These are phyloP conservation scores for Sebastes umbrosus DNA, from an alignment of 2,797 vertebrate species.

Conservation along the genomic window DNA sequence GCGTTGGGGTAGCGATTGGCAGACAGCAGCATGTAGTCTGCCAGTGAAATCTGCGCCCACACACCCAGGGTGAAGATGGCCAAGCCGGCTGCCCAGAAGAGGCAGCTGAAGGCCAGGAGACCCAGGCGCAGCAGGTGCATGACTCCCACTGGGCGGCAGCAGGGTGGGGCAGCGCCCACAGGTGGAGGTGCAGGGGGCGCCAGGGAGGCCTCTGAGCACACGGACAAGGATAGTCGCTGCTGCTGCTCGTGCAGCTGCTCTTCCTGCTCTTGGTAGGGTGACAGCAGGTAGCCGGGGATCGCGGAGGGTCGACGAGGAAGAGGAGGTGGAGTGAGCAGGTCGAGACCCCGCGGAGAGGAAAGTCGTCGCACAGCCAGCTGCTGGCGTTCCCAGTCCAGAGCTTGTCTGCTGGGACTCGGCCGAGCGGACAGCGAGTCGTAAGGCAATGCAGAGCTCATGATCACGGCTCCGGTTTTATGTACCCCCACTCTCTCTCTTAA, in stretches of 20 bases:
- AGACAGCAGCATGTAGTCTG: conserved; percentile 87
- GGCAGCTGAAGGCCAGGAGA: conserved; percentile 89
- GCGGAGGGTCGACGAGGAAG: conserved; percentile 75
- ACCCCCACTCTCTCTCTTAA: conserved; percentile 54
- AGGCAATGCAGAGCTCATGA: conserved; percentile 79
- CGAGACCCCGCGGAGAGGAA: conserved; percentile 73
- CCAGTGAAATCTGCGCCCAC: conserved; percentile 88
- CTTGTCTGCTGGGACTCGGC: conserved; percentile 73
- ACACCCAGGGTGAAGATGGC: conserved; percentile 88
- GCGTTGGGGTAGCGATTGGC: conserved; percentile 85
- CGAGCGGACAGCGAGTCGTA: conserved; percentile 78
- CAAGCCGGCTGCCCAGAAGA: conserved; percentile 90
- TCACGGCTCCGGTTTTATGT: conserved; percentile 70
- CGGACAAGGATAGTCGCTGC: conserved; percentile 74
- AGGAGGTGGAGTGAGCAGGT: conserved; percentile 67
- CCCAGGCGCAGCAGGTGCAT: conserved; percentile 89
- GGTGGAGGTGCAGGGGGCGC: conserved; percentile 74
- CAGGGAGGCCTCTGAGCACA: conserved; percentile 80
- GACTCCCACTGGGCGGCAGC: conserved; percentile 76
- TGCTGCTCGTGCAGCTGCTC: conserved; percentile 65
- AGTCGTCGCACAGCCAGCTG: conserved; percentile 72
- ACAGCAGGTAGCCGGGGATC: conserved; percentile 77
- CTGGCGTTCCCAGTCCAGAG: conserved; percentile 75
- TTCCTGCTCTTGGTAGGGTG: conserved; percentile 70
- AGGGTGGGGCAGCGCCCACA: conserved; percentile 63